These are phyloP conservation scores for Callospermophilus lateralis DNA, from an alignment of 2,113 vertebrate genomes.

Conservation along the genomic window DNA sequence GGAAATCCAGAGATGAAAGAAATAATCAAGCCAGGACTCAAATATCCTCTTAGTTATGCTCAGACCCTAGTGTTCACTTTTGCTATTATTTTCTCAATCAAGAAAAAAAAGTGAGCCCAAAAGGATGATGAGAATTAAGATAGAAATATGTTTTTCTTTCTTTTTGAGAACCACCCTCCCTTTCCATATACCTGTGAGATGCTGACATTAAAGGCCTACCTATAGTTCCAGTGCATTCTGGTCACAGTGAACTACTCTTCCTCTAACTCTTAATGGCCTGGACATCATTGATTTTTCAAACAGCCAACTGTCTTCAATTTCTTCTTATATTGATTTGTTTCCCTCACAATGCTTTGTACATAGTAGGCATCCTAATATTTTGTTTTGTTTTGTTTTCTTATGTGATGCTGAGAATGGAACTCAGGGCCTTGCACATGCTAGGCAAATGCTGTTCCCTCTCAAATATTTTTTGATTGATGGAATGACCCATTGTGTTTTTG, in stretches of 20 bases:
- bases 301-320: not conserved
- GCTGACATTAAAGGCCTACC: not conserved
- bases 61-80: not conserved
- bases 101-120: not conserved
- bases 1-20: not conserved
- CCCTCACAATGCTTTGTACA: not conserved
- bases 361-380: not conserved
- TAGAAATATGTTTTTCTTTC: not conserved
- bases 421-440: no score
- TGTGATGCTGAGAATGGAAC: no score
- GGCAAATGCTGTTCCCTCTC: no score
- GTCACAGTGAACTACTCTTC: not conserved
- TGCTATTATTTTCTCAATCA: not conserved
- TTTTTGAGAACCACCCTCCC: not conserved
- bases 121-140: not conserved
- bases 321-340: slow-evolving; percentile 5
- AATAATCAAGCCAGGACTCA: not conserved
- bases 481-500: not conserved
- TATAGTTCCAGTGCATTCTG: not conserved
- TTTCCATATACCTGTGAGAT: not conserved
- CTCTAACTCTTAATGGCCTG: not conserved
- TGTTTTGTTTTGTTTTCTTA: no score
- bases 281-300: not conserved
- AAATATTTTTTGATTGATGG: not conserved
- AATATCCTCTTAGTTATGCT: not conserved